These are phyloP conservation scores for Palythoa heliodiscus DNA, from an alignment of 92 coral and sea anemone species.

Conservation along the genomic window DNA sequence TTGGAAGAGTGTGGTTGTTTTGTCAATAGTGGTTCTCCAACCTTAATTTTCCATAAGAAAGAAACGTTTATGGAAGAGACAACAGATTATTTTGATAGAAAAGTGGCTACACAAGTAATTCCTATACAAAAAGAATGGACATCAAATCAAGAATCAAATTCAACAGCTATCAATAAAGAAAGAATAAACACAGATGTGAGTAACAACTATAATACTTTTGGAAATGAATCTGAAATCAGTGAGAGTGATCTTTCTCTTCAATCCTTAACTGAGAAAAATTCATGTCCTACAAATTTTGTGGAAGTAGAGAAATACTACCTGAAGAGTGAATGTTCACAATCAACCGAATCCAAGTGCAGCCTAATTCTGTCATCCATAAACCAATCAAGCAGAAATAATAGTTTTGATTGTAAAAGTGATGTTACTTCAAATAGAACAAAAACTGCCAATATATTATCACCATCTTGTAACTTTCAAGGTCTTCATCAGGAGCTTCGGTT, in stretches of 20 bases:
- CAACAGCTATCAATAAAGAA: background rate
- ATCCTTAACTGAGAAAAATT: background rate
- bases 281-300: background rate
- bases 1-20: background rate
- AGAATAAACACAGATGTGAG: background rate
- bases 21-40: background rate
- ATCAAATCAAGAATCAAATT: background rate
- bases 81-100: background rate
- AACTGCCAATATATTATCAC: no score
- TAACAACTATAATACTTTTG: background rate
- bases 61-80: background rate
- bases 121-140: background rate
- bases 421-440: background rate
- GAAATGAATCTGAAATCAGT: background rate
- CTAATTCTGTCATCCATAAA: background rate
- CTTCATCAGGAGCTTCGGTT: conserved; percentile 4
- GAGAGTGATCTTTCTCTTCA: background rate
- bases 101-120: background rate
- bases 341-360: background rate
- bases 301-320: background rate
- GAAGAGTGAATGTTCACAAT: background rate
- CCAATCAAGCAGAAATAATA: conserved; percentile 2
- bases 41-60: background rate
- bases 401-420: conserved; percentile 6
- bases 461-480: background rate